Conservation (phyloP, 2,797 vertebrate species). For the Synanceia verrucosa region DNA sequence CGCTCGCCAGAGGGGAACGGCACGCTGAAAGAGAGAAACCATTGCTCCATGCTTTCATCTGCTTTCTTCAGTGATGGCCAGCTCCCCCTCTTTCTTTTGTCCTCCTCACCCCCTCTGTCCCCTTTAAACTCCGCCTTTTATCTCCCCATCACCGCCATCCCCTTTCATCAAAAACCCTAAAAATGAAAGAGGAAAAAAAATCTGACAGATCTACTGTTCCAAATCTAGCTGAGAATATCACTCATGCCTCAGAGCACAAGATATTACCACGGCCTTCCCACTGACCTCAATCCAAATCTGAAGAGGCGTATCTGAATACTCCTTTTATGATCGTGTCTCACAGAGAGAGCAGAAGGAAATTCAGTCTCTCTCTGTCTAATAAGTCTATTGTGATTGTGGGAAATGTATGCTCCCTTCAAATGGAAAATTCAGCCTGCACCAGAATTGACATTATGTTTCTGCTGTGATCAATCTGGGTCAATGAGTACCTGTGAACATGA, state of each 20-base stretch:
- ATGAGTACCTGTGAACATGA: constrained; percentile 47
- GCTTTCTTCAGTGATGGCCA: constrained; percentile 60
- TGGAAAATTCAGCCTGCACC: constrained; percentile 56
- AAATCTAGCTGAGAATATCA: constrained; percentile 66
- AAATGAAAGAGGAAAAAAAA: constrained; percentile 58
- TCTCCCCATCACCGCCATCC: constrained; percentile 61
- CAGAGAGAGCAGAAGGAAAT: constrained; percentile 54
- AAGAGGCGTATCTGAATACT: constrained; percentile 70
- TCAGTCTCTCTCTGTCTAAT: constrained; percentile 58
- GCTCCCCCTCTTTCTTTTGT: constrained; percentile 53
- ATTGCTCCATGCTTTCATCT: constrained; percentile 75
- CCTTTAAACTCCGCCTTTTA: constrained; percentile 63
- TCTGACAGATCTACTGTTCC: constrained; percentile 66
- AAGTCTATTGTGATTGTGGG: constrained; percentile 59
- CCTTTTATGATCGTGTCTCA: constrained; percentile 66
- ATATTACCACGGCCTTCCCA: constrained; percentile 70
- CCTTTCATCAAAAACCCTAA: constrained; percentile 68
- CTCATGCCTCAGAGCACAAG: constrained; percentile 63
- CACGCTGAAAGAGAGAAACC: constrained; percentile 65
- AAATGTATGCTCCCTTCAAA: constrained; percentile 50
- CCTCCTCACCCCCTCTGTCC: constrained; percentile 43
- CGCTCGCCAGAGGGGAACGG: constrained; percentile 72
- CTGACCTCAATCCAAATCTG: constrained; percentile 79
- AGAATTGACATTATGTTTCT: constrained; percentile 59
- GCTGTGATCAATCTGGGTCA: constrained; percentile 62